Percentiles rank a stretch among this genome's conserved stretches.
These are phyloP conservation scores for Orchesella flavescens DNA, from an alignment of 2,888 invertebrate genomes.

Conservation along the genomic window DNA sequence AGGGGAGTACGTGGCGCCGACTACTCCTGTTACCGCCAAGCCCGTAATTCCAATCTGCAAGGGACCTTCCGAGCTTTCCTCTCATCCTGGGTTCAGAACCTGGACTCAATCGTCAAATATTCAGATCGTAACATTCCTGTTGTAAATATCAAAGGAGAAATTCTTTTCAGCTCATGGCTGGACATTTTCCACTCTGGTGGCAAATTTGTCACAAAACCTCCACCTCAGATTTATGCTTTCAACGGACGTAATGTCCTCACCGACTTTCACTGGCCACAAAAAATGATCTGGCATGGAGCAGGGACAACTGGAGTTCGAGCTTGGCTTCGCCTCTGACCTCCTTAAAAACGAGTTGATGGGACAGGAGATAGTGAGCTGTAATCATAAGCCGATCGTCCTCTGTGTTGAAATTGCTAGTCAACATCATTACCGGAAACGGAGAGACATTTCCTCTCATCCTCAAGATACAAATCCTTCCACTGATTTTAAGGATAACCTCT, in stretches of 20 bases:
- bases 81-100: constrained; percentile 91
- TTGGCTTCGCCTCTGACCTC: constrained; percentile 85
- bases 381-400: constrained; percentile 89
- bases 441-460: constrained; percentile 26
- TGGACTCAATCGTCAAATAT: constrained; percentile 91
- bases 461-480: constrained; percentile 2
- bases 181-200: constrained; percentile 90
- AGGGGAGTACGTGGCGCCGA: constrained; percentile 91
- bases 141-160: constrained; percentile 88
- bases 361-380: constrained; percentile 87
- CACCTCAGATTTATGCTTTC: constrained; percentile 93
- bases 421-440: constrained; percentile 60
- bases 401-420: constrained; percentile 87
- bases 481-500: constrained; percentile 54
- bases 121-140: constrained; percentile 91
- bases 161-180: constrained; percentile 93
- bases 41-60: constrained; percentile 87
- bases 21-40: constrained; percentile 94
- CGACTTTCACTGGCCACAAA: constrained; percentile 92
- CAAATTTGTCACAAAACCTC: constrained; percentile 84
- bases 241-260: constrained; percentile 92
- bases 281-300: constrained; percentile 96
- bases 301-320: constrained; percentile 88
- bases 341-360: constrained; percentile 83
- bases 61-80: constrained; percentile 95